Evolutionary conservation across 2,113 vertebrate genomes (phyloP).

Genomic region (Acanthochromis polyacanthus): DNA sequence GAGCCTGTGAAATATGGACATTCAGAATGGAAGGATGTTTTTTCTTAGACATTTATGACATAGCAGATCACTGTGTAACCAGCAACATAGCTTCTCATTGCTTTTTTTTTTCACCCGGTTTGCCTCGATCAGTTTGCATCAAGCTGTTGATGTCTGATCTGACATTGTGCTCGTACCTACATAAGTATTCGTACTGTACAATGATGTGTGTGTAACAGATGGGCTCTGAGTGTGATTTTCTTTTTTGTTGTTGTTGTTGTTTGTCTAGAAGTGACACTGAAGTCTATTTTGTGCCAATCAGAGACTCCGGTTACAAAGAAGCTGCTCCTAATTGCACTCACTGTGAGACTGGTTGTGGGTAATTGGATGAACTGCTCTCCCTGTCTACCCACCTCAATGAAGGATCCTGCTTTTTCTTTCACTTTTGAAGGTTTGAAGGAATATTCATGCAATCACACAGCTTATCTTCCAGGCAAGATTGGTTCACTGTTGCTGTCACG

Average conservation of each 20-base stretch:
- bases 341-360: constrained; percentile 65
- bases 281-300: constrained; percentile 77
- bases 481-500: constrained; percentile 52
- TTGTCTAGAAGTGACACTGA: constrained; percentile 30
- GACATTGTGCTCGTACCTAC: constrained; percentile 25
- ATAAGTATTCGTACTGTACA: constrained; percentile 35
- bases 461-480: constrained; percentile 46
- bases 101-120: constrained; percentile 62
- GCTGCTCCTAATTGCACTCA: constrained; percentile 59
- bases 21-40: constrained; percentile 35
- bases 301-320: constrained; percentile 70
- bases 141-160: constrained; percentile 41
- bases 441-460: constrained; percentile 39
- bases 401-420: constrained; percentile 49
- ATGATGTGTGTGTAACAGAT: constrained; percentile 2
- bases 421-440: constrained; percentile 59
- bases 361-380: constrained; percentile 54
- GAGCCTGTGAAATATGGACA: constrained; percentile 46
- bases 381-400: constrained; percentile 49
- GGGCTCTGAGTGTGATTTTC: constrained; percentile 22
- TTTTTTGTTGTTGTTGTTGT: background rate
- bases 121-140: constrained; percentile 65
- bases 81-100: constrained; percentile 65
- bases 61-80: constrained; percentile 74
- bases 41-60: constrained; percentile 33